These are phyloP conservation scores for Cyphotilapia sp. DNA, from an alignment of 2,113 vertebrate species.

Conservation along the genomic window DNA sequence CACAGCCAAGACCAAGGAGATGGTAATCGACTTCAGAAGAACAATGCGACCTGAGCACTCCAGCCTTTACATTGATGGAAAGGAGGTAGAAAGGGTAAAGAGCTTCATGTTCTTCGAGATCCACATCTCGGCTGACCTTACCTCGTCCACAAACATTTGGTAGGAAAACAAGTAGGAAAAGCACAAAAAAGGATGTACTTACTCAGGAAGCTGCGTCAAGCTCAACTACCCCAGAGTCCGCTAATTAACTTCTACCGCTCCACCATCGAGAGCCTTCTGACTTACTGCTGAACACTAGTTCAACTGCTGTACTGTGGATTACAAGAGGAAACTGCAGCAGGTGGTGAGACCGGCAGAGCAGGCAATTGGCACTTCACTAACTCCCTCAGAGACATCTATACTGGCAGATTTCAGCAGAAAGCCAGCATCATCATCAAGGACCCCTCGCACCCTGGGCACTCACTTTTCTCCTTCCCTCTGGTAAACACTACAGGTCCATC, in stretches of 20 bases:
- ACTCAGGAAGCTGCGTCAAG: background rate
- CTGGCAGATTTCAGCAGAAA: background rate
- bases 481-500: background rate
- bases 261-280: background rate
- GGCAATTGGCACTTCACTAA: background rate
- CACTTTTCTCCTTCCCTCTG: background rate
- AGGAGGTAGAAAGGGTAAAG: background rate
- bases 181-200: background rate
- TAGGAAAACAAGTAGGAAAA: background rate
- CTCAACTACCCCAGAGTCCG: background rate
- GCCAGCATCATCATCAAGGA: background rate
- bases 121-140: background rate
- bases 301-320: background rate
- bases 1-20: background rate
- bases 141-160: background rate
- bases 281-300: background rate
- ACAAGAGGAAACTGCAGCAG: background rate
- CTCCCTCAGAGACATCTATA: background rate
- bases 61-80: background rate
- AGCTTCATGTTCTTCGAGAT: fast-evolving
- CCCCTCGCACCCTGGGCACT: background rate
- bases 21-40: background rate
- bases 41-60: fast-evolving
- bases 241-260: background rate
- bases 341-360: background rate